Evolutionary conservation across 2,113 vertebrate genomes (phyloP).

Genomic region (Peromyscus polionotus): DNA sequence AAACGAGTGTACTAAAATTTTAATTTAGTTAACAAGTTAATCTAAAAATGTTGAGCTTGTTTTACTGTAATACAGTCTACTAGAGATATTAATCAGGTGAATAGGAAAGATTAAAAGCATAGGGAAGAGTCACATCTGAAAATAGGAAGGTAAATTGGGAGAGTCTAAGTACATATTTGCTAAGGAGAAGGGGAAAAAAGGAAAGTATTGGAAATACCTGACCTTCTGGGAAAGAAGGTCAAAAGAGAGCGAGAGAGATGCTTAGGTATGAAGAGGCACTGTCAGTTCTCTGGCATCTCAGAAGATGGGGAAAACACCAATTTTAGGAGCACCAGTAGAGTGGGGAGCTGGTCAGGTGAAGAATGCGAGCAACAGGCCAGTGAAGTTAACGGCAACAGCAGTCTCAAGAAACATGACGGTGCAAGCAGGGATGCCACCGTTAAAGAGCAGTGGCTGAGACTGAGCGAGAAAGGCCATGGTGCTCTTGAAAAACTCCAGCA

Average conservation of each 20-base stretch:
- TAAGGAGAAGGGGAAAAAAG: not conserved
- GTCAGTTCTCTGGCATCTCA: not conserved
- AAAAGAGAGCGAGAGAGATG: not conserved
- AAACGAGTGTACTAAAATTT: not conserved
- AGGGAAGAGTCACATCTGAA: not conserved
- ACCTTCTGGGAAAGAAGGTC: not conserved
- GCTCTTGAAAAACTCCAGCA: not conserved
- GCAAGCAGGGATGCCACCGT: not conserved
- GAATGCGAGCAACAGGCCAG: not conserved
- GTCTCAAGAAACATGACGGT: not conserved
- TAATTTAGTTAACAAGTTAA: not conserved
- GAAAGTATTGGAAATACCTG: not conserved
- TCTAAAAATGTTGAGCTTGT: not conserved
- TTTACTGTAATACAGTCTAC: not conserved
- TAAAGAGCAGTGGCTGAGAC: not conserved
- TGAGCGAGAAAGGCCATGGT: accelerated
- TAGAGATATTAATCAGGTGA: not conserved
- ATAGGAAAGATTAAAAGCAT: not conserved
- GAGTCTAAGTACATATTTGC: not conserved
- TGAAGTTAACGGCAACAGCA: not conserved
- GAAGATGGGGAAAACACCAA: not conserved
- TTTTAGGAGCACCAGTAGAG: not conserved
- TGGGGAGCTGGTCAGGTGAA: not conserved
- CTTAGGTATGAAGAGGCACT: not conserved
- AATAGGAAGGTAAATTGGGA: not conserved